A percentile compares a stretch with the other conserved stretches of the same genome.
Conservation (phyloP, 2,113 vertebrate genomes). For the Otis tarda region DNA sequence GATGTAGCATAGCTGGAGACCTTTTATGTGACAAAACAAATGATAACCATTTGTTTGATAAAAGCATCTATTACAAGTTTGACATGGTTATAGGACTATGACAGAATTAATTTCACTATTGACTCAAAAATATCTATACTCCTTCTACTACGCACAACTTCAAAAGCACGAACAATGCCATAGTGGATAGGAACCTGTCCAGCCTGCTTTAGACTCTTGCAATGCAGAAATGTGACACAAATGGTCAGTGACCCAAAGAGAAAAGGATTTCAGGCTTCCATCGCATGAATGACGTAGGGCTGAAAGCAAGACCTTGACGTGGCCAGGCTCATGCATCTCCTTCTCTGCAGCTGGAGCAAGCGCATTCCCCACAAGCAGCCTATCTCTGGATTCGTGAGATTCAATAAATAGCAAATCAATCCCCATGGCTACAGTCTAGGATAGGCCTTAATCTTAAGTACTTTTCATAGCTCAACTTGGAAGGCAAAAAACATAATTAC, state of each 20-base stretch:
- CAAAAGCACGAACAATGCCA: not conserved
- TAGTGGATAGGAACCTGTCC: not conserved
- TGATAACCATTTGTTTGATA: not conserved
- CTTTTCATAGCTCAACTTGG: not conserved
- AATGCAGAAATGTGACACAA: not conserved
- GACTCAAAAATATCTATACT: not conserved
- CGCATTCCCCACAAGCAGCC: not conserved
- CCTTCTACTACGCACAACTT: not conserved
- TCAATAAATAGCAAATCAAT: not conserved
- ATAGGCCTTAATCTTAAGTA: not conserved
- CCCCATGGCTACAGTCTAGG: not conserved
- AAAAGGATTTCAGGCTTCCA: not conserved
- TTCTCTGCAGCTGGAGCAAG: not conserved
- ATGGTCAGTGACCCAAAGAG: not conserved
- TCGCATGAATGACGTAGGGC: not conserved
- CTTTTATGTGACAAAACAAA: not conserved
- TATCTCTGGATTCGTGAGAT: not conserved
- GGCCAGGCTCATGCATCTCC: not conserved
- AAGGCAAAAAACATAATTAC: not conserved
- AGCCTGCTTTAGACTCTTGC: not conserved
- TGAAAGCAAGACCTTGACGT: not conserved
- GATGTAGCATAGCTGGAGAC: not conserved
- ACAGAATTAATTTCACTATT: not conserved
- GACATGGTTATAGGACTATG: not conserved
- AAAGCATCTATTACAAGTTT: not conserved